These are phyloP conservation scores for Thereva unica DNA, from an alignment of 2,888 invertebrate genomes.

Conservation along the genomic window DNA sequence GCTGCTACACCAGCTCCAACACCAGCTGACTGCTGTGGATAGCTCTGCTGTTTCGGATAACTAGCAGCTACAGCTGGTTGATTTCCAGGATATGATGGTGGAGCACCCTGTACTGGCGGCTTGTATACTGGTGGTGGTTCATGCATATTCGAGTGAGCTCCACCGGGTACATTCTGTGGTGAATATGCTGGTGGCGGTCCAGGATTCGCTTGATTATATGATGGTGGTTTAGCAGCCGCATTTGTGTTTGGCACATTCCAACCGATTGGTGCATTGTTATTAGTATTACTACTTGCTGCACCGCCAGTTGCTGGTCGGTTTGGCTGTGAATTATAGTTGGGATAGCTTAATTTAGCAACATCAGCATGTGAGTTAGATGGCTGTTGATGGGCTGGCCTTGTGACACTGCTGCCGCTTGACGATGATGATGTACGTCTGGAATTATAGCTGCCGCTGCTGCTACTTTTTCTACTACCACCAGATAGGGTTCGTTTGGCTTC, in stretches of 20 bases:
- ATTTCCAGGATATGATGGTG: constrained; percentile 47
- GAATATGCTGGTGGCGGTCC: constrained; percentile 56
- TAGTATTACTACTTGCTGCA: constrained; percentile 7
- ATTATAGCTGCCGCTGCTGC: constrained; percentile 47
- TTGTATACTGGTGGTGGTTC: constrained; percentile 53
- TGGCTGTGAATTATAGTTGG: constrained; percentile 54
- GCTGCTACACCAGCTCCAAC: constrained; percentile 23
- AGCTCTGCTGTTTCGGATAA: constrained; percentile 32
- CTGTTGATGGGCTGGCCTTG: constrained; percentile 50
- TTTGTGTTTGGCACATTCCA: constrained; percentile 55
- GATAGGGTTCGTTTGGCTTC: constrained; percentile 21
- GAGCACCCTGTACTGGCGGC: constrained; percentile 46
- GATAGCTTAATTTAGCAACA: constrained; percentile 53
- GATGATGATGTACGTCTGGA: constrained; percentile 43
- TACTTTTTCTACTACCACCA: constrained; percentile 48
- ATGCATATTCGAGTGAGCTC: constrained; percentile 52
- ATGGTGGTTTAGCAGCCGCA: constrained; percentile 37
- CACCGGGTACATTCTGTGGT: constrained; percentile 51
- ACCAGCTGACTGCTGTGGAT: constrained; percentile 35
- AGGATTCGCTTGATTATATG: constrained; percentile 35
- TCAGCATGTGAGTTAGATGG: constrained; percentile 53
- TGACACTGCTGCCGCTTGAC: constrained; percentile 48
- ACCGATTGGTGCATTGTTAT: constrained; percentile 50
- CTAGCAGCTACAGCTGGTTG: constrained; percentile 14
- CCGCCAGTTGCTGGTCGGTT: constrained; percentile 49